Evolutionary conservation across 2,888 invertebrate genomes (phyloP).

Genomic region (Tipula unca): DNA sequence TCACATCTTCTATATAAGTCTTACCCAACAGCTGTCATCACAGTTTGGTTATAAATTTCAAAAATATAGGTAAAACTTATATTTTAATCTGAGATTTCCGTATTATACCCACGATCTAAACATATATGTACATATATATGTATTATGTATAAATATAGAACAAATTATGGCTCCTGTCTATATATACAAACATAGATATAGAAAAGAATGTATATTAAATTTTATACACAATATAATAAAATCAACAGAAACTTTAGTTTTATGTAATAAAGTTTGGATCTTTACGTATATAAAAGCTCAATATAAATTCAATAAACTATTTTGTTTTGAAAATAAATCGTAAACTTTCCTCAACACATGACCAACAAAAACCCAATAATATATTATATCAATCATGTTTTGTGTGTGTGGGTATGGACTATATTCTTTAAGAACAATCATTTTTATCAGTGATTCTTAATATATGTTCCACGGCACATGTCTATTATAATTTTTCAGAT

Average conservation of each 20-base stretch:
- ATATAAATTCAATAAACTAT: background rate
- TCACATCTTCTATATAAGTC: no score
- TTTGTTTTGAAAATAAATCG: background rate
- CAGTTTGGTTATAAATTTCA: no score
- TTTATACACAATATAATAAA: background rate
- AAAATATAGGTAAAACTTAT: no score
- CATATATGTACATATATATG: no score
- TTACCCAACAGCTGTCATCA: no score
- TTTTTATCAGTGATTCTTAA: no score
- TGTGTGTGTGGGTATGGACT: background rate
- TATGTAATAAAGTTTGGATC: background rate
- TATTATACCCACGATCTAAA: no score
- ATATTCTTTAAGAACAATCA: no score
- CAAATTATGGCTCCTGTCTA: background rate
- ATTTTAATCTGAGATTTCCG: no score
- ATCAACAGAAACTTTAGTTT: background rate
- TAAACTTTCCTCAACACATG: background rate
- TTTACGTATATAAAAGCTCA: background rate
- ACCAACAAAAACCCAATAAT: background rate
- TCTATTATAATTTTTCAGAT: no score
- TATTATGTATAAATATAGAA: no score
- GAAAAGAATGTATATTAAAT: background rate
- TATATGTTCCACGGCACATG: no score
- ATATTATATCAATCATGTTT: background rate
- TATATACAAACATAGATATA: background rate